Evolutionary conservation across 1,140 invertebrate genomes (phyloP).

Genomic region (Argopecten irradians): DNA sequence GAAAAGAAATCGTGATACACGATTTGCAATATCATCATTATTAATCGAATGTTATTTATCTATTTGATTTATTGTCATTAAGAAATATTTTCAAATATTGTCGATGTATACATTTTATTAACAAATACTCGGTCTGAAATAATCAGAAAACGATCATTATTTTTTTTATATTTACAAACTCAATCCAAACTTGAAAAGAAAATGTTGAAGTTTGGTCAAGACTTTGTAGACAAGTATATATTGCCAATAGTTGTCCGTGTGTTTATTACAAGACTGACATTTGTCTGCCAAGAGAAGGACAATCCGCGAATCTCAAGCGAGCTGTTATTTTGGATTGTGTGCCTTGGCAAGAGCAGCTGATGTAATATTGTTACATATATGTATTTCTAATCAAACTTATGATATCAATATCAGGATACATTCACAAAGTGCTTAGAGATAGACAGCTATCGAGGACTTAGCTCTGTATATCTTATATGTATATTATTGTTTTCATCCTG

Average conservation of each 20-base stretch:
- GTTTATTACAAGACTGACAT: neutral
- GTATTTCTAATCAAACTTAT: neutral
- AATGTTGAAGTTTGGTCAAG: neutral
- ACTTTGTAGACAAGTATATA: neutral
- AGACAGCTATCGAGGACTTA: neutral
- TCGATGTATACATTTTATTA: too few species aligned
- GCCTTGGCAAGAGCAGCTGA: neutral
- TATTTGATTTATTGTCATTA: too few species aligned
- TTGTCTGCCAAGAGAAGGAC: neutral
- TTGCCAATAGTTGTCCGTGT: neutral
- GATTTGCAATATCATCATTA: too few species aligned
- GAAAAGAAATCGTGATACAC: neutral
- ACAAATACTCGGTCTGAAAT: too few species aligned
- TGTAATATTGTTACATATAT: neutral
- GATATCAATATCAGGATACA: neutral
- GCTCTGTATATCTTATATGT: neutral
- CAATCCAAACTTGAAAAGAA: too few species aligned
- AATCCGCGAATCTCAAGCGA: neutral
- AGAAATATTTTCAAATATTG: too few species aligned
- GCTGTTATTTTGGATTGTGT: neutral
- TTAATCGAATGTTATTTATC: too few species aligned
- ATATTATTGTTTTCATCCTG: neutral
- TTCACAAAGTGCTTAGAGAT: conserved; percentile 8
- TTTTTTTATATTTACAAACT: too few species aligned
- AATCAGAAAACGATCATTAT: too few species aligned